Base-by-base conservation (phyloP, 2,797 vertebrate genomes). In the Notolabrus celidotus region DNA sequence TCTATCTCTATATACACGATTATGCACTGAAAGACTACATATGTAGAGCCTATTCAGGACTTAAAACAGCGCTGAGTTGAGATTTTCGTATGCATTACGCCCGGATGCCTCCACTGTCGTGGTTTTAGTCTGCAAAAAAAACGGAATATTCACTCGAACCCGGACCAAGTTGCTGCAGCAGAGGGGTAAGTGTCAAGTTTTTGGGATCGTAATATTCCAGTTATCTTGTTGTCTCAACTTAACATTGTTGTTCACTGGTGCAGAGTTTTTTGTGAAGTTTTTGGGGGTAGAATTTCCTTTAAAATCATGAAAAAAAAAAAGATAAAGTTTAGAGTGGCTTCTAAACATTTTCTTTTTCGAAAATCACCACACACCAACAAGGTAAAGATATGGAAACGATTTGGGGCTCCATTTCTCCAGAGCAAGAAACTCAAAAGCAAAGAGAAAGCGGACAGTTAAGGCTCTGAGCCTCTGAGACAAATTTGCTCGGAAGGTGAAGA, bases 21-120 rank as follows among this genome's bases (percentile, higher is more conserved):
- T 74, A 89, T 88, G 82, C 82, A 34, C 55, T 74, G 78, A 88
- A 27, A 71, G 23, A 19, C 43, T 4, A 6, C 75, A 59, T 75
- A 61, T 57, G 25, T 16, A 51, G 58, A 82, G 53, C 68, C 64
- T 67, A 53, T 70, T 33, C 51, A 11, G 71, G 70, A 74, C 57
- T 36, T 31, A 1, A 29, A 46, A 54, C 43, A 5, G 20, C 39
- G 25, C 47, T 10, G 53, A 72, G 16, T 53, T 27, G 68, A 20
- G 56, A 73, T 43, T 34, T 71, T 49, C 25, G 20, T 20, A 55
- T 67, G 55, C 38, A 42, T 46, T 31, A 50, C 22, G 71, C 55
- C 56, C 83, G 74, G 82, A 91, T 92, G 88, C 71, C 65, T 85
- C 76, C 81, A 67, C 56, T 63, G 67, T 73, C 59, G 79, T 89